Evolutionary conservation across 2,113 vertebrate species (phyloP).

Genomic region (Chloroceryle aenea): DNA sequence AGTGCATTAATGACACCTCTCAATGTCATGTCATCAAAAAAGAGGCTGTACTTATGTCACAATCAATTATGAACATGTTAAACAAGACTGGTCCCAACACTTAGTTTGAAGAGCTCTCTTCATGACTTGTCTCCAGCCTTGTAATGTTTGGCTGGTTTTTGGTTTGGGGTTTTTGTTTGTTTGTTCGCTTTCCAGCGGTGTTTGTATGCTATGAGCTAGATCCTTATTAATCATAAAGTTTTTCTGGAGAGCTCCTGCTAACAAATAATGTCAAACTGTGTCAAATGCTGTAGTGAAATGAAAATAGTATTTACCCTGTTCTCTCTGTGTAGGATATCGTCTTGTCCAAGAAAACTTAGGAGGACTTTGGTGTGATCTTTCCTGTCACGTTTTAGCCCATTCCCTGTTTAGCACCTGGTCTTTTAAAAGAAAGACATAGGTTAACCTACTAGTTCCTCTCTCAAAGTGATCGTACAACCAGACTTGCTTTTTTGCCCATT

Average conservation of each 20-base stretch:
- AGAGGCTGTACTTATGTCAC: not conserved
- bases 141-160: not conserved
- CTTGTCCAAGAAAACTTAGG: not conserved
- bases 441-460: not conserved
- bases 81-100: not conserved
- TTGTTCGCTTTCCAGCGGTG: not conserved
- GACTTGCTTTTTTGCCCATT: not conserved
- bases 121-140: not conserved
- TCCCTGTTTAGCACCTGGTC: not conserved
- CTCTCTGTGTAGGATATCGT: not conserved
- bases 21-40: not conserved
- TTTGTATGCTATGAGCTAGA: not conserved
- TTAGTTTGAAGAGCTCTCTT: not conserved
- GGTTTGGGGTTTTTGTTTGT: not conserved
- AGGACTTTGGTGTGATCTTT: not conserved
- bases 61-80: not conserved
- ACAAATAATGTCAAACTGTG: not conserved
- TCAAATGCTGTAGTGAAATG: not conserved
- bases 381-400: not conserved
- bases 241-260: not conserved
- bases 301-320: not conserved
- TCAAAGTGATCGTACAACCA: not conserved
- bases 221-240: not conserved
- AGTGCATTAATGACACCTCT: not conserved
- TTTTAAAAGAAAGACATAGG: not conserved